A percentile compares a stretch with the other conserved stretches of the same genome.
Conservation (phyloP, 2,797 vertebrate genomes). For the Parauchenoglanis punctatus region DNA sequence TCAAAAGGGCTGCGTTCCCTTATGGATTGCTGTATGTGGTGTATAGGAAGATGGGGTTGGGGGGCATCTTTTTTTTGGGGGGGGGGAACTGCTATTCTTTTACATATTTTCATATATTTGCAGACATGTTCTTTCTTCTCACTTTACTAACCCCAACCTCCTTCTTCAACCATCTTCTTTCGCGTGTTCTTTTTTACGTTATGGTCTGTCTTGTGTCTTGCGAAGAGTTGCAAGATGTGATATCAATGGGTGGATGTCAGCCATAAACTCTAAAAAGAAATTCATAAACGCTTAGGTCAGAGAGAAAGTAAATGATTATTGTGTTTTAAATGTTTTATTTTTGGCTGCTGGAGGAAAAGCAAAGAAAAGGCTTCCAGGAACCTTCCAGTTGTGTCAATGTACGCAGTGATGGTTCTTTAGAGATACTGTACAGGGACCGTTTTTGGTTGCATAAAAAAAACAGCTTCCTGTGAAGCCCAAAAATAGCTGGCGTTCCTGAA, state of each 20-base stretch:
- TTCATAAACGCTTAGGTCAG: not conserved
- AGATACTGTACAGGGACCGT: not conserved
- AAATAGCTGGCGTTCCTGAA: too few species aligned
- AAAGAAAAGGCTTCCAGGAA: not conserved
- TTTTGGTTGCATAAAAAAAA: not conserved
- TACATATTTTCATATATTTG: not conserved
- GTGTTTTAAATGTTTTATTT: not conserved
- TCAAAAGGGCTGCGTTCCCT: slow-evolving; percentile 71
- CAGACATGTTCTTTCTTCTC: not conserved
- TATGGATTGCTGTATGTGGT: slow-evolving; percentile 61
- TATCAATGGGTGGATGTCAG: not conserved
- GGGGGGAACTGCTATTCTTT: slow-evolving; percentile 4
- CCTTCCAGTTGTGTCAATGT: not conserved
- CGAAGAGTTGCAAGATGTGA: not conserved
- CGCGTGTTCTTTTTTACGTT: not conserved
- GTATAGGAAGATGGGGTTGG: slow-evolving; percentile 59
- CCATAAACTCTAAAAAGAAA: not conserved
- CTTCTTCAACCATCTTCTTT: not conserved
- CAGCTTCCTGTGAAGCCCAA: too few species aligned
- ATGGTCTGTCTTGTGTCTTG: not conserved
- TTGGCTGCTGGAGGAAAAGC: not conserved
- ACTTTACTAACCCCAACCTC: not conserved
- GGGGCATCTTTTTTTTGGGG: not conserved
- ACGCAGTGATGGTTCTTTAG: not conserved
- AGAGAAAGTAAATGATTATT: not conserved